Evolutionary conservation across 2,113 vertebrate genomes (phyloP).

Genomic region (Okapia johnstoni): DNA sequence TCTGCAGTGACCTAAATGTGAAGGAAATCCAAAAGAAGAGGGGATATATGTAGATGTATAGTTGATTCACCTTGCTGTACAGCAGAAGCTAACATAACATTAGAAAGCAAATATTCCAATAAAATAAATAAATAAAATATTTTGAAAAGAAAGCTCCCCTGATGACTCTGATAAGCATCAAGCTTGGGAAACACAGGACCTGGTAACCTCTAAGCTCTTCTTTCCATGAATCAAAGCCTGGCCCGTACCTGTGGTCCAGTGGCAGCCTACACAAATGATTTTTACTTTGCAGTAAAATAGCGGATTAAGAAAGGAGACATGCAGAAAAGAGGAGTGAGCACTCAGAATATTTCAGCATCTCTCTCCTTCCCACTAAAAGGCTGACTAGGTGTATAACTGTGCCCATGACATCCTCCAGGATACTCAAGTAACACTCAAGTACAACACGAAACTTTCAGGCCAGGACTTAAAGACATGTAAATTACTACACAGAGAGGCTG

Average conservation of each 20-base stretch:
- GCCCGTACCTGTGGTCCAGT: not conserved
- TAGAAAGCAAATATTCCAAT: not conserved
- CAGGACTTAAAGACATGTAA: not conserved
- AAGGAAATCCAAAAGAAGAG: not conserved
- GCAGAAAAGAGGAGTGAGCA: not conserved
- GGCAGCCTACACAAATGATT: not conserved
- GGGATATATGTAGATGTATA: not conserved
- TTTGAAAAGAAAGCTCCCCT: not conserved
- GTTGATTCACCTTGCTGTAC: not conserved
- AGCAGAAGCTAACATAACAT: not conserved
- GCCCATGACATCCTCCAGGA: not conserved
- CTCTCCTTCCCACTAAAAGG: not conserved
- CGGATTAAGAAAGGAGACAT: not conserved
- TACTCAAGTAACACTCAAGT: not conserved
- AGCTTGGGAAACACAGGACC: not conserved
- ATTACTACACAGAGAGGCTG: not conserved
- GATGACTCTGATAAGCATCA: not conserved
- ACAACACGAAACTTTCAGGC: rapidly evolving
- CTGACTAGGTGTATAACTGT: not conserved
- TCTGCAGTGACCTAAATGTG: not conserved
- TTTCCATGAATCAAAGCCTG: not conserved
- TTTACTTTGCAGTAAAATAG: not conserved
- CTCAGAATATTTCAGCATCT: not conserved
- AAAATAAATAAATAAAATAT: not conserved
- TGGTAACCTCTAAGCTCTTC: not conserved